Evolutionary conservation across 1,140 invertebrate genomes (phyloP).

Genomic region (Chrysomallon squamiferum): DNA sequence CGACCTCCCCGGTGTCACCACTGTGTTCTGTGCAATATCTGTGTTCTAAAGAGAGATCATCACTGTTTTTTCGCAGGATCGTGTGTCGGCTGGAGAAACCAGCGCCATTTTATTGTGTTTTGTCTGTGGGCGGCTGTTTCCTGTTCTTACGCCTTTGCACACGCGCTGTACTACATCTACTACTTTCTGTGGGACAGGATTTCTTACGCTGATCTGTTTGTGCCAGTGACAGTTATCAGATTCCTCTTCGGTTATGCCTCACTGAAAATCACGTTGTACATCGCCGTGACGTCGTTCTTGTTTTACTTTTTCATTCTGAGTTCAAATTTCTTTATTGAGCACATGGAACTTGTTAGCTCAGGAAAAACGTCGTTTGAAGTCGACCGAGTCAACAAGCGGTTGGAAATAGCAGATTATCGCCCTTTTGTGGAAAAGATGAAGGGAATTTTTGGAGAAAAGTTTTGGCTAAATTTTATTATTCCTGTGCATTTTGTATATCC

Average conservation of each 20-base stretch:
- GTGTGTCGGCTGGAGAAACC: slow-evolving; percentile 88
- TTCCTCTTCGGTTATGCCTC: slow-evolving; percentile 23
- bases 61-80: slow-evolving; percentile 92
- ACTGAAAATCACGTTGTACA: slow-evolving; percentile 9
- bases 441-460: slow-evolving; percentile 33
- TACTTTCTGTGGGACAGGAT: slow-evolving; percentile 18
- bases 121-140: slow-evolving; percentile 67
- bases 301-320: slow-evolving; percentile 21
- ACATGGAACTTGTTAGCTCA: slow-evolving; percentile 12
- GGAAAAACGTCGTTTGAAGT: slow-evolving; percentile 39
- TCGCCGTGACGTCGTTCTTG: slow-evolving; percentile 17
- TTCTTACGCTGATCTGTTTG: slow-evolving; percentile 27
- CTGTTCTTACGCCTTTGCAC: slow-evolving; percentile 17
- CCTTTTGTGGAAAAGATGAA: slow-evolving; percentile 19
- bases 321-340: slow-evolving; percentile 12
- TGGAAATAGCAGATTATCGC: slow-evolving; percentile 27
- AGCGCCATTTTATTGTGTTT: slow-evolving; percentile 86
- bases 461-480: slow-evolving; percentile 31
- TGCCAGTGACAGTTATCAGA: slow-evolving; percentile 25
- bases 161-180: slow-evolving; percentile 23
- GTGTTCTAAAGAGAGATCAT: slow-evolving; percentile 77
- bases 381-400: slow-evolving; percentile 14
- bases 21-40: slow-evolving; percentile 30
- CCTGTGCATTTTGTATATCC: slow-evolving; percentile 29
- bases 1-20: slow-evolving; percentile 32